phyloP scores from a whole-genome alignment of 2,888 invertebrate species.

The Campaea margaritaria region DNA sequence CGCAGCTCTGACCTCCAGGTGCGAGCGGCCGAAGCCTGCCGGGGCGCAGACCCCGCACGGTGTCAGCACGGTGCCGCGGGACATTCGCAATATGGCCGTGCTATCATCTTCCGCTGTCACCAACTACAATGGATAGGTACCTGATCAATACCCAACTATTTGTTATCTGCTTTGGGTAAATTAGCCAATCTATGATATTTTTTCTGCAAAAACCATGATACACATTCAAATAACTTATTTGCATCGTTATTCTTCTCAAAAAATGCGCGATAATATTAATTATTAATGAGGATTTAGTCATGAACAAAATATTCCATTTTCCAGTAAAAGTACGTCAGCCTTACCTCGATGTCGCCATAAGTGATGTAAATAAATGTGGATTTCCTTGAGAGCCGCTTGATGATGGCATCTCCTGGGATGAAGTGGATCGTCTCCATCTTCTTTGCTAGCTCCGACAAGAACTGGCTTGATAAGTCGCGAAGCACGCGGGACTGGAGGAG shows the following conservation, averaged over 20 bases:
- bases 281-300: no score
- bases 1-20: conserved; percentile 67
- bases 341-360: conserved; percentile 74
- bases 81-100: conserved; percentile 69
- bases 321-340: background rate
- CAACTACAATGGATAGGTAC: conserved; percentile 53
- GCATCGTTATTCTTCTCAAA: no score
- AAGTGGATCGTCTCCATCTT: conserved; percentile 70
- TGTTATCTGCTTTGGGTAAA: no score
- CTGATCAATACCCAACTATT: background rate
- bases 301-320: no score
- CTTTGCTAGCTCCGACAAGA: conserved; percentile 68
- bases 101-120: conserved; percentile 74
- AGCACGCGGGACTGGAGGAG: conserved; percentile 62
- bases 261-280: no score
- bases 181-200: no score
- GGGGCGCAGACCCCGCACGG: conserved; percentile 57
- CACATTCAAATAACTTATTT: no score
- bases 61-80: conserved; percentile 65
- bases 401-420: conserved; percentile 72
- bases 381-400: conserved; percentile 62
- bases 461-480: conserved; percentile 65
- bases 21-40: conserved; percentile 58
- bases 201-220: no score
- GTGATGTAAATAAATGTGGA: conserved; percentile 67